These are phyloP conservation scores for Ammodramus savannarum DNA, from an alignment of 2,113 vertebrate genomes.

Conservation along the genomic window DNA sequence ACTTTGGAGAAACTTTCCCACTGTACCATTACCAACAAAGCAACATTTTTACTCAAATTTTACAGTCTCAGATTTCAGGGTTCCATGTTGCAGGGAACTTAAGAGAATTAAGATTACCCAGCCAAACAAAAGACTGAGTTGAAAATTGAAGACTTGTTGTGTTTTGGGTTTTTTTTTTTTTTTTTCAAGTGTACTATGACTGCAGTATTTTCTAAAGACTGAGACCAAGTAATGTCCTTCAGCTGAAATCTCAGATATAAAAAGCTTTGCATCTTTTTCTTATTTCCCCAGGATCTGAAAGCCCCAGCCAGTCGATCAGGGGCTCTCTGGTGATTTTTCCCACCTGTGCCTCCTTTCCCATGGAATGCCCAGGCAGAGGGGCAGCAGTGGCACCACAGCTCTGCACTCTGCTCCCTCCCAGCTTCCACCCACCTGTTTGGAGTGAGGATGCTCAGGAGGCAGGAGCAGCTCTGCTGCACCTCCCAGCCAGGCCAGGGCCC, in stretches of 20 bases:
- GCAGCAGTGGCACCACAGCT: not conserved
- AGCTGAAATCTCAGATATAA: not conserved
- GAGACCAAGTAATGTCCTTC: not conserved
- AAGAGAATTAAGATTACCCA: not conserved
- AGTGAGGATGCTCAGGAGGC: not conserved
- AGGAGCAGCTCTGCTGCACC: not conserved
- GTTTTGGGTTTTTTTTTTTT: rapidly evolving
- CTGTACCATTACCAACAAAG: not conserved
- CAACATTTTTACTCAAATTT: not conserved
- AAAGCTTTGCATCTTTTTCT: not conserved
- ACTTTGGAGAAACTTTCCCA: not conserved
- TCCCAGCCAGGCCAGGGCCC: not conserved
- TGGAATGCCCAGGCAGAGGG: not conserved
- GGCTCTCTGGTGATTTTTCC: not conserved
- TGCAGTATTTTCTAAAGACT: not conserved
- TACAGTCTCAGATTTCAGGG: not conserved
- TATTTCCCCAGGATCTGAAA: not conserved
- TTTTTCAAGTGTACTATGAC: rapidly evolving
- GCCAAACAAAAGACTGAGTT: not conserved
- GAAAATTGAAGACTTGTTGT: not conserved
- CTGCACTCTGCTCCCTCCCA: not conserved
- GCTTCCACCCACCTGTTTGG: not conserved
- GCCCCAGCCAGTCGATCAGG: not conserved
- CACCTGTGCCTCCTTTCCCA: too few relatives aligned
- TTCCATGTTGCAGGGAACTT: not conserved